Conservation (phyloP, 2,113 vertebrate genomes). For the Cavia aperea region DNA sequence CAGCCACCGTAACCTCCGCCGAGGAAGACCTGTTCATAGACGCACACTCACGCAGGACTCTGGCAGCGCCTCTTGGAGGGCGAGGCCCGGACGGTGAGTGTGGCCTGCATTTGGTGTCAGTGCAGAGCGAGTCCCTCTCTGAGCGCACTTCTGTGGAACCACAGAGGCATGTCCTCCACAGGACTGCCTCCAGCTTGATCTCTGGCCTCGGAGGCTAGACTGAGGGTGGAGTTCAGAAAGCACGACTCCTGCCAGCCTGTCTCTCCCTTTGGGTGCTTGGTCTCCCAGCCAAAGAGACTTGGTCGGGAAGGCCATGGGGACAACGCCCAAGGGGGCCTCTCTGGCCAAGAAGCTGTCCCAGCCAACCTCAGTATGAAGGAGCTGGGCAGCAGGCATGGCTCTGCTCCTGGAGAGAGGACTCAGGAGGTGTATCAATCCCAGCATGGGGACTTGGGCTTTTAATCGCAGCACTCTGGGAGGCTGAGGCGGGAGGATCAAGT, state of each 20-base stretch:
- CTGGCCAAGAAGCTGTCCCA: too few relatives aligned
- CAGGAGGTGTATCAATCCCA: not conserved
- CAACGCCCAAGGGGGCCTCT: too few relatives aligned
- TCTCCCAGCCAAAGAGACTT: too few relatives aligned
- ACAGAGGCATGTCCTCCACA: fast-evolving
- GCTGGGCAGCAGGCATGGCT: too few relatives aligned
- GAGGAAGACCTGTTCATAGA: constrained; percentile 73
- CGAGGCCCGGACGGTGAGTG: constrained; percentile 63
- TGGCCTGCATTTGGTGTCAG: fast-evolving
- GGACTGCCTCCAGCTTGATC: too few relatives aligned
- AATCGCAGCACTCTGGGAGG: not conserved
- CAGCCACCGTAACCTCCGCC: not conserved
- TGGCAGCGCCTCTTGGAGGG: constrained; percentile 78
- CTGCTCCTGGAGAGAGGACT: too few relatives aligned
- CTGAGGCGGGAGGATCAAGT: not conserved
- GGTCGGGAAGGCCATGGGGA: too few relatives aligned
- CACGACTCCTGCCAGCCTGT: not conserved
- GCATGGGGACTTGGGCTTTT: fast-evolving
- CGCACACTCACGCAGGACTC: constrained; percentile 75
- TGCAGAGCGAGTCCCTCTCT: fast-evolving
- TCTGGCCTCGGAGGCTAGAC: not conserved
- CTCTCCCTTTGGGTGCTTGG: not conserved
- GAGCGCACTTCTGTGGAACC: fast-evolving
- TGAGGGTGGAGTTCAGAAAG: not conserved
- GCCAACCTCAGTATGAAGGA: too few relatives aligned